A percentile compares a stretch with the other conserved stretches of the same genome.
phyloP scores from a whole-genome alignment of 2,797 vertebrate genomes.

The Coregonus suidteri region DNA sequence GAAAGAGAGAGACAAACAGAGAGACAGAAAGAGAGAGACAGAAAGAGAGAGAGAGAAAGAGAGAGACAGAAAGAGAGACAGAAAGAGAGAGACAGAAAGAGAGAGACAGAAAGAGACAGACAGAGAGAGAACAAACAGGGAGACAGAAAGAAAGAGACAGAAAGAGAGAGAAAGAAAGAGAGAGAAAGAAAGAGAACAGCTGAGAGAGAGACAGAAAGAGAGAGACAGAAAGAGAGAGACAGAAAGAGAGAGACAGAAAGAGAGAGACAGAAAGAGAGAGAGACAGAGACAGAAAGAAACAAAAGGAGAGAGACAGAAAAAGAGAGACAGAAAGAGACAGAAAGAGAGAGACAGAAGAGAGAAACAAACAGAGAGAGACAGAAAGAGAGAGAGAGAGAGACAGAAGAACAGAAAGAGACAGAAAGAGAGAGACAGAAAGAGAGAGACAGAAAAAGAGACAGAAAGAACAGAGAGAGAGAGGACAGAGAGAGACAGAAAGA shows the following conservation, averaged over 20 bases:
- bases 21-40: background rate
- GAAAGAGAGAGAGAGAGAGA: too few species aligned
- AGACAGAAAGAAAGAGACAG: too few species aligned
- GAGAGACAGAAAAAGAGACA: too few species aligned
- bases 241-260: slow-evolving; percentile 52
- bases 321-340: too few species aligned
- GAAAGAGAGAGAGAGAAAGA: slow-evolving; percentile 50
- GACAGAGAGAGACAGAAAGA: slow-evolving; percentile 19
- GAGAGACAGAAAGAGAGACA: too few species aligned
- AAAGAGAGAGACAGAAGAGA: slow-evolving; percentile 15
- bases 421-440: slow-evolving; percentile 50
- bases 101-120: slow-evolving; percentile 43
- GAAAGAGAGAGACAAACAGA: too few species aligned
- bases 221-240: too few species aligned
- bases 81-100: slow-evolving; percentile 18
- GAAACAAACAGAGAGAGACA: slow-evolving; percentile 42
- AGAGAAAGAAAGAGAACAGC: slow-evolving; percentile 53
- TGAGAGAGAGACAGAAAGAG: too few species aligned
- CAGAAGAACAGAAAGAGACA: background rate
- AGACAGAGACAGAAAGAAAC: background rate
- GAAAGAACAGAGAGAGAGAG: slow-evolving; percentile 39
- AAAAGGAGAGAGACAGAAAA: slow-evolving; percentile 55
- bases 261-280: too few species aligned
- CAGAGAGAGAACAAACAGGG: too few species aligned
- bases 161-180: slow-evolving; percentile 20